Conservation (phyloP, 2,113 vertebrate genomes). For the Telmatochromis sp. region DNA sequence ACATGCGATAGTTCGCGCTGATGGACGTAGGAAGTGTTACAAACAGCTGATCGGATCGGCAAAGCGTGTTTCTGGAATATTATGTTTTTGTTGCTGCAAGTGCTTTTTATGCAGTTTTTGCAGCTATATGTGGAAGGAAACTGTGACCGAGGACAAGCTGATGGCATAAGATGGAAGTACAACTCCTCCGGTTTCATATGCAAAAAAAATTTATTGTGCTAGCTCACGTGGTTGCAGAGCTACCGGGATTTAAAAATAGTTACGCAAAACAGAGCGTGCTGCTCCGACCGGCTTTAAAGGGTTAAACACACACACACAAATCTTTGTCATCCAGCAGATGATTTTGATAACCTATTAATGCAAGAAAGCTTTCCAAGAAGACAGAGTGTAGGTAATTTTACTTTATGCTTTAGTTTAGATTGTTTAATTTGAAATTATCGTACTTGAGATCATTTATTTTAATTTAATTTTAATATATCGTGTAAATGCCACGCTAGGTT, state of each 20-base stretch:
- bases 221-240: no score
- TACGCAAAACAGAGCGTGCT: fast-evolving
- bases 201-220: no score
- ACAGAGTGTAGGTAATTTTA: background rate
- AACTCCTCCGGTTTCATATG: no score
- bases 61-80: no score
- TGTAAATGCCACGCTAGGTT: background rate
- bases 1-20: no score
- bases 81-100: no score
- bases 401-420: background rate
- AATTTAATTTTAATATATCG: background rate
- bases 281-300: fast-evolving
- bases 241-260: fast-evolving
- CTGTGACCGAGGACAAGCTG: no score
- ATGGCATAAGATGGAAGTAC: no score
- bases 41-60: no score
- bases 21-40: no score
- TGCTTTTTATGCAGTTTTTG: no score
- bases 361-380: background rate
- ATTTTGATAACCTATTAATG: background rate
- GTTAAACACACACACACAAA: background rate
- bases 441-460: background rate
- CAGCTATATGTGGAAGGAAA: no score
- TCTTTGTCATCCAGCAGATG: background rate
- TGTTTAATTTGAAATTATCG: background rate